These are phyloP conservation scores for Ornithoptera priamus DNA, from an alignment of 2,888 invertebrate genomes.

Conservation along the genomic window DNA sequence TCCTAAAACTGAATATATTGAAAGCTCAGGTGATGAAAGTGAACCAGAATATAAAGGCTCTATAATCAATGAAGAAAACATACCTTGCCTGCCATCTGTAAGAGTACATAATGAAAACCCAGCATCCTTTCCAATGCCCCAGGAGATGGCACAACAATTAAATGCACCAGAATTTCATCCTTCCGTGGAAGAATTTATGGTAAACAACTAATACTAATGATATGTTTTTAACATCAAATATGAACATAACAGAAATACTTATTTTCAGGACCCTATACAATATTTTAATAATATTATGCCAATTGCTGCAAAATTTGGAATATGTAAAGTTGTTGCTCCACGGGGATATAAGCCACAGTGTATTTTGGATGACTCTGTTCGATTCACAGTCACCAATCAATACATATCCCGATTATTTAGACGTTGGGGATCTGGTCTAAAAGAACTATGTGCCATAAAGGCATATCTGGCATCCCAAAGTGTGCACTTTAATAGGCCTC, in stretches of 20 bases:
- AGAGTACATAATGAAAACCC: too few relatives aligned
- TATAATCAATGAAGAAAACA: too few relatives aligned
- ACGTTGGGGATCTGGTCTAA: slow-evolving; percentile 93
- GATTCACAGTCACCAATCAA: slow-evolving; percentile 93
- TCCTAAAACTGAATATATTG: background rate
- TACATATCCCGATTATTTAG: slow-evolving; percentile 92
- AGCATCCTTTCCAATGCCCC: too few relatives aligned
- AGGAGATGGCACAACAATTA: background rate
- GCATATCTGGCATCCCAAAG: slow-evolving; percentile 89
- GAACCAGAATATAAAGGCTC: background rate
- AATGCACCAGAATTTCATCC: background rate
- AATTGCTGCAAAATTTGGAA: slow-evolving; percentile 88
- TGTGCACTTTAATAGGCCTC: slow-evolving; percentile 86
- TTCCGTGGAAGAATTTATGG: slow-evolving; percentile 81
- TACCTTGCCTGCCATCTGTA: too few relatives aligned
- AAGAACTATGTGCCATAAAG: slow-evolving; percentile 91
- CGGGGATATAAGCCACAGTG: slow-evolving; percentile 87
- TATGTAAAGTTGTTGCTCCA: slow-evolving; percentile 94
- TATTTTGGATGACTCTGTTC: slow-evolving; percentile 89
- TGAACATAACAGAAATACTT: background rate
- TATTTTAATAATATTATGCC: slow-evolving; percentile 90
- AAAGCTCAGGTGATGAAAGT: background rate
- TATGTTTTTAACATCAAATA: background rate
- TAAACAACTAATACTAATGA: slow-evolving; percentile 34
- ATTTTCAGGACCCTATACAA: slow-evolving; percentile 86